A percentile compares a stretch with the other conserved stretches of the same genome.
Evolutionary conservation across 2,797 vertebrate species (phyloP).

Genomic region (Hemibagrus guttatus): DNA sequence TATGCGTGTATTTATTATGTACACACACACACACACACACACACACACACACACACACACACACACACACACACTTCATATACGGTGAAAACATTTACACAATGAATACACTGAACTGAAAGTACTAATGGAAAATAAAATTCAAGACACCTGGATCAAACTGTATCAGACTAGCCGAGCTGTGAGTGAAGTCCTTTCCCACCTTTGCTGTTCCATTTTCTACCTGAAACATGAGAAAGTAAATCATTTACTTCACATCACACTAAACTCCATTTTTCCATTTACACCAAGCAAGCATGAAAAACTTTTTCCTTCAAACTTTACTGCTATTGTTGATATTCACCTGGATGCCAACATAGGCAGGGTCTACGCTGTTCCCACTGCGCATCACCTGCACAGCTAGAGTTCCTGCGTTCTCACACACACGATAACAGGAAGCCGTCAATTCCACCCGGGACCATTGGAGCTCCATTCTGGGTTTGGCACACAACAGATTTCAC

Average conservation of each 20-base stretch:
- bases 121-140: not conserved
- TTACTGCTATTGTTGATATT: constrained; percentile 3
- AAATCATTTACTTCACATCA: not conserved
- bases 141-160: constrained; percentile 73
- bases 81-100: not conserved
- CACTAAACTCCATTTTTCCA: not conserved
- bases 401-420: constrained; percentile 72
- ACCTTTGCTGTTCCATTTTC: constrained; percentile 71
- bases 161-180: constrained; percentile 69
- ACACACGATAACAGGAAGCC: constrained; percentile 67
- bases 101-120: not conserved
- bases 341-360: constrained; percentile 74
- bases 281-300: constrained; percentile 10
- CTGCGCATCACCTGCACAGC: constrained; percentile 71
- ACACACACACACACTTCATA: no score
- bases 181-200: constrained; percentile 75
- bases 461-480: constrained; percentile 71
- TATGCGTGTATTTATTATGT: no score
- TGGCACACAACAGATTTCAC: constrained; percentile 42
- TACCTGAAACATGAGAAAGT: constrained; percentile 63
- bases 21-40: no score
- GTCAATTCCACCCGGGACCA: constrained; percentile 73
- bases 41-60: no score
- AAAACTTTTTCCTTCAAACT: not conserved
- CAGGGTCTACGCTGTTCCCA: constrained; percentile 71